These are phyloP conservation scores for Rhinoderma darwinii DNA, from an alignment of 2,113 vertebrate species.

Conservation along the genomic window DNA sequence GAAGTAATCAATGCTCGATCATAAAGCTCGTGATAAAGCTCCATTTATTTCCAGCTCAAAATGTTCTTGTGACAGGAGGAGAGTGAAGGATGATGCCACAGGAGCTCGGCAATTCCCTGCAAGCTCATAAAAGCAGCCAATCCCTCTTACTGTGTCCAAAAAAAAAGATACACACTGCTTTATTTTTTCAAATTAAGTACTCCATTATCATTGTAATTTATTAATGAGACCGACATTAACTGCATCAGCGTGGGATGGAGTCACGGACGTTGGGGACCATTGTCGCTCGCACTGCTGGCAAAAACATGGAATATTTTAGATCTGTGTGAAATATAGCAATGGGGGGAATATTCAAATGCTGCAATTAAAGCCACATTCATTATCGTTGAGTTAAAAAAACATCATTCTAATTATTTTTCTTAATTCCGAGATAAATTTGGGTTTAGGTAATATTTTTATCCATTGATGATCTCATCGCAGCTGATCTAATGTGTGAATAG, in stretches of 20 bases:
- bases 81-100: conserved; percentile 58
- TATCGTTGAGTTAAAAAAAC: conserved; percentile 1
- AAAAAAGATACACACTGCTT: conserved; percentile 51
- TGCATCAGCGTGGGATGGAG: conserved; percentile 38
- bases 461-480: neutral
- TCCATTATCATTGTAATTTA: conserved; percentile 60
- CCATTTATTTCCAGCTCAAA: conserved; percentile 60
- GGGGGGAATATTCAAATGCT: conserved; percentile 19
- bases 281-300: conserved; percentile 19
- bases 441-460: neutral
- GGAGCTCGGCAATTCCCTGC: conserved; percentile 55
- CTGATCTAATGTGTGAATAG: neutral
- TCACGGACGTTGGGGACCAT: conserved; percentile 15
- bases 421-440: conserved; percentile 11
- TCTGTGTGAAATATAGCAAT: neutral
- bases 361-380: conserved; percentile 11
- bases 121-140: conserved; percentile 54
- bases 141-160: conserved; percentile 42
- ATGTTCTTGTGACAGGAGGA: conserved; percentile 57
- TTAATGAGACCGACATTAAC: conserved; percentile 52
- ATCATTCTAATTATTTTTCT: neutral
- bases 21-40: conserved; percentile 60
- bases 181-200: conserved; percentile 56
- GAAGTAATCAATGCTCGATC: conserved; percentile 60
- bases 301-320: conserved; percentile 23